Base-by-base conservation (phyloP, 2,888 invertebrate genomes). In the Stratiomys singularior region DNA sequence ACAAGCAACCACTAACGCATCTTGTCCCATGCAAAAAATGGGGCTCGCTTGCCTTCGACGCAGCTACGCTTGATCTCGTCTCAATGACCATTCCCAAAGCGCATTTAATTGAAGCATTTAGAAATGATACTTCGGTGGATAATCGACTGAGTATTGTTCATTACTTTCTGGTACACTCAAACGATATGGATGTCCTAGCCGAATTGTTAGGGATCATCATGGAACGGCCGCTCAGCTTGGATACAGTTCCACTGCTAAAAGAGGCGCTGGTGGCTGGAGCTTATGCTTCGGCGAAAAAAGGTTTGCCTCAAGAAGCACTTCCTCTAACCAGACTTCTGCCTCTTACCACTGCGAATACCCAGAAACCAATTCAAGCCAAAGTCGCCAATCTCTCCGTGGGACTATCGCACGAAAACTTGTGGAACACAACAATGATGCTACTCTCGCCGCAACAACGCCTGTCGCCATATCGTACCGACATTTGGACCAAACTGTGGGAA, bases 401-500 rank as follows among this genome's bases (percentile, higher is more conserved):
- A 1, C 88, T 94, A 80, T 92, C 92, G 9, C 93, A 93, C 82
- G 94, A 94, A 86, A 90, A 91, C 81, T 88, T 95, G 72, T 94
- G 93, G 92, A 94, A 94, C 84, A 93, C 94, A 13, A 91, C 93
- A 27, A 94, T 94, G 86, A 95, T 95, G 91, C 88, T 96, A 69
- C 87, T 96, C 76, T 93, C 95, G 1, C 95, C 95, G 0, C 92
- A 94, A 77, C 95, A 96, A 86, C 90, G 96, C 80, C 90, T 96
- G 66, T 91, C 93, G n/a, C 94, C 94, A 78, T 95, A 94, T 86
- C 89, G 92, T 72, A 91, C 92, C 80, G 95, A 96, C 86, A 90
- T 94, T 83, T 96, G 95, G 95, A 94, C 94, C 56, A 90, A 92
- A 80, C 87, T 95, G 81, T 95, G 94, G 94, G 92, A 92, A 82